Percentiles rank a stretch among this genome's conserved stretches.
phyloP scores from a whole-genome alignment of 2,797 vertebrate genomes.

The Aselliscus stoliczkanus region DNA sequence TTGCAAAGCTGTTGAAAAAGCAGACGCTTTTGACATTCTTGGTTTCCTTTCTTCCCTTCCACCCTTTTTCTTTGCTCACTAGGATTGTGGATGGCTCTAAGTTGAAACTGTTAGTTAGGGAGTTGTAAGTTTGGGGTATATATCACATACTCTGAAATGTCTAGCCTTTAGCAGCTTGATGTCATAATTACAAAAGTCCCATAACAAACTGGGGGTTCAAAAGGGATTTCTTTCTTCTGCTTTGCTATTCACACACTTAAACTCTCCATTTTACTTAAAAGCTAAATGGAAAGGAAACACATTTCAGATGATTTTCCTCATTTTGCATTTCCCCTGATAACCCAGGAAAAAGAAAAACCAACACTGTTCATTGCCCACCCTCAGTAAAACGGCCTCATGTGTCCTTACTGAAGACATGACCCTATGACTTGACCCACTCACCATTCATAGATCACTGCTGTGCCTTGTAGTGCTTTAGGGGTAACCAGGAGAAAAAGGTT shows the following conservation, averaged over 20 bases:
- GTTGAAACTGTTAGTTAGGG: slow-evolving; percentile 10
- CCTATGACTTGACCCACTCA: background rate
- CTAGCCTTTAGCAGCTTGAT: background rate
- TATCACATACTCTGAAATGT: background rate
- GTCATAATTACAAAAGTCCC: background rate
- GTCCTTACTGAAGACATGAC: background rate
- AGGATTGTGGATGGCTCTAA: slow-evolving; percentile 7
- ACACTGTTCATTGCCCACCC: background rate
- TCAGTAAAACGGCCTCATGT: background rate
- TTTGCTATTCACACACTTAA: background rate
- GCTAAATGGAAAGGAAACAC: slow-evolving; percentile 8
- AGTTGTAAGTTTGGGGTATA: background rate
- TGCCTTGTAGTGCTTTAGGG: slow-evolving; percentile 58
- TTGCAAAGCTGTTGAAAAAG: background rate
- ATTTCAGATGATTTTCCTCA: slow-evolving; percentile 2
- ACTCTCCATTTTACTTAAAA: slow-evolving; percentile 23
- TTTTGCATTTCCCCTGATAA: slow-evolving; percentile 6
- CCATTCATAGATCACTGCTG: slow-evolving; percentile 49
- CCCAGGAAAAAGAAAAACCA: background rate
- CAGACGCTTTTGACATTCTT: background rate
- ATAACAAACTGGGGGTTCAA: background rate
- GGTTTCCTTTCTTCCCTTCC: slow-evolving; percentile 27
- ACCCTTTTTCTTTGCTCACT: background rate
- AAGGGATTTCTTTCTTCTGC: background rate
- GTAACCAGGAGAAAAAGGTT: slow-evolving; percentile 38